Percentiles rank a stretch among this genome's conserved stretches.
phyloP scores from a whole-genome alignment of 2,113 vertebrate genomes.

The Balaeniceps rex region DNA sequence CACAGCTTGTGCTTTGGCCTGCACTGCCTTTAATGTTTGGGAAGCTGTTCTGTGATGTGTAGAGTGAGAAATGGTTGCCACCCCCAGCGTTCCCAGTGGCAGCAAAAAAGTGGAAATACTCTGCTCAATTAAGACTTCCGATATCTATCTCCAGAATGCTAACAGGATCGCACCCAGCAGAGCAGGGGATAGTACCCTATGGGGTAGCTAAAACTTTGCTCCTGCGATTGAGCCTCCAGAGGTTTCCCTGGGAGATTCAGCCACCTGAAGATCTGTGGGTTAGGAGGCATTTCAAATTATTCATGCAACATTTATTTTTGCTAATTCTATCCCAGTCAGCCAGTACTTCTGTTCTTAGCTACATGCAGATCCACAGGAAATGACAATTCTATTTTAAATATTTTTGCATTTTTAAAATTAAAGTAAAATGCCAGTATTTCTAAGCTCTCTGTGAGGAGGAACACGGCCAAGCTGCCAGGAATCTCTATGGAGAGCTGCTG shows the following conservation, averaged over 20 bases:
- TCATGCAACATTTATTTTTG: background rate
- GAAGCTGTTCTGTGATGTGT: background rate
- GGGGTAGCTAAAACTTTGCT: background rate
- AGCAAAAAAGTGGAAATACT: background rate
- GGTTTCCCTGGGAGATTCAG: background rate
- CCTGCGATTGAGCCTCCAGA: background rate
- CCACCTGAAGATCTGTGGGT: background rate
- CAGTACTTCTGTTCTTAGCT: background rate
- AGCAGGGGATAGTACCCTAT: background rate
- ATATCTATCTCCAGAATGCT: background rate
- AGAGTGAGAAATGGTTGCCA: background rate
- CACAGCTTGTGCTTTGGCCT: background rate
- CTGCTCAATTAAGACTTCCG: background rate
- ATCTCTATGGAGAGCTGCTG: conserved; percentile 22
- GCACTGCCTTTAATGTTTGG: background rate
- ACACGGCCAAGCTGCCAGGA: background rate
- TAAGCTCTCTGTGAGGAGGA: background rate
- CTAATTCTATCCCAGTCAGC: background rate
- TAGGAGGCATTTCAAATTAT: background rate
- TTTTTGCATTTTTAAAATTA: background rate
- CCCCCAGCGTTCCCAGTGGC: background rate
- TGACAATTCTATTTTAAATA: background rate
- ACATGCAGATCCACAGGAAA: background rate
- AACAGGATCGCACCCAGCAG: accelerated
- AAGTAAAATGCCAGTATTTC: background rate